phyloP scores from a whole-genome alignment of 2,113 vertebrate species.

The Corythaeola cristata region DNA sequence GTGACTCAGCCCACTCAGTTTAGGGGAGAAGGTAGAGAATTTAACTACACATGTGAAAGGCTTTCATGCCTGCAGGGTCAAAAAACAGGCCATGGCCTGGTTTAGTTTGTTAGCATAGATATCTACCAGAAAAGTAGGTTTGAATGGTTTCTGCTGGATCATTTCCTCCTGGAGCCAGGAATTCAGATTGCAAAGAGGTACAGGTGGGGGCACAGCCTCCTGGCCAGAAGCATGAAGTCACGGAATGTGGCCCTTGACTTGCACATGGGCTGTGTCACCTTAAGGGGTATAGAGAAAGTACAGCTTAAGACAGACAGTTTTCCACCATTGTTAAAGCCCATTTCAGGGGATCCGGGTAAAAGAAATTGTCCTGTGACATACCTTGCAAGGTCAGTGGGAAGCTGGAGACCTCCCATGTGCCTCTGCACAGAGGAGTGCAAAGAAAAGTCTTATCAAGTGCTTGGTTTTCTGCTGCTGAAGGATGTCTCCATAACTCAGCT shows the following conservation, averaged over 20 bases:
- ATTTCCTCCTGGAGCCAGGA: neutral
- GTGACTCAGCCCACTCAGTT: neutral
- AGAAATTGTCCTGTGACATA: neutral
- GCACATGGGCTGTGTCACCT: fast-evolving
- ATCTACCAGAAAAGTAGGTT: neutral
- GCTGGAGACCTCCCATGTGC: neutral
- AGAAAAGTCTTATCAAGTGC: neutral
- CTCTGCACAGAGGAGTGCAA: neutral
- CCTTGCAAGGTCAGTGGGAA: neutral
- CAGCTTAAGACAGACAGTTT: neutral
- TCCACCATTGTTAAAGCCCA: neutral
- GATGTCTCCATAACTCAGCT: fast-evolving
- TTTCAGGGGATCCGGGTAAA: neutral
- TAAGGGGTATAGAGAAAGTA: neutral
- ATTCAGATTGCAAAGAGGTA: neutral
- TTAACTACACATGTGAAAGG: neutral
- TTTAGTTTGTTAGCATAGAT: neutral
- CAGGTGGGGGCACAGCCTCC: neutral
- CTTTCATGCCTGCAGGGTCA: neutral
- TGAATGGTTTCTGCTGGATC: neutral
- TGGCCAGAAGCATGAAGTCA: neutral
- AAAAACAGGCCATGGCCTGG: neutral
- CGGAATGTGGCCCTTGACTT: neutral
- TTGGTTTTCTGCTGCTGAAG: neutral
- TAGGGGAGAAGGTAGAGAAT: neutral